phyloP scores from a whole-genome alignment of 2,113 vertebrate species.

The Maccullochella peelii region DNA sequence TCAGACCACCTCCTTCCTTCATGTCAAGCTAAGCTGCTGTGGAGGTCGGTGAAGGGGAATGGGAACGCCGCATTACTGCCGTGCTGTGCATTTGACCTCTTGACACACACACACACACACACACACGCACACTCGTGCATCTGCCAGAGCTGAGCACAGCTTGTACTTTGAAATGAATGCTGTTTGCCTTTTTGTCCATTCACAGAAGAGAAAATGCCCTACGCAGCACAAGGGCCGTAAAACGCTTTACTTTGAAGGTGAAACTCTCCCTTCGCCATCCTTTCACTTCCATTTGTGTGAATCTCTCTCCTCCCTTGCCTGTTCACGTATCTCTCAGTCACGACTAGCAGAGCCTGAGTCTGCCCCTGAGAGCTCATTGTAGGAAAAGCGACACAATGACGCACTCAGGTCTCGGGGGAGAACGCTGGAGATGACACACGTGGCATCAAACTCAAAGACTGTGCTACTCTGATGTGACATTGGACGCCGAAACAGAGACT shows the following conservation, averaged over 20 bases:
- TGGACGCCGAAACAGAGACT: not conserved
- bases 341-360: slow-evolving; percentile 27
- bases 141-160: slow-evolving; percentile 42
- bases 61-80: slow-evolving; percentile 17
- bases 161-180: slow-evolving; percentile 39
- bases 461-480: not conserved
- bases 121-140: slow-evolving; percentile 4
- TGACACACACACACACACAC: slow-evolving; percentile 20
- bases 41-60: slow-evolving; percentile 42
- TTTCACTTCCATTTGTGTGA: slow-evolving; percentile 6
- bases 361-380: slow-evolving; percentile 44
- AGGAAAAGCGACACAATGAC: slow-evolving; percentile 50
- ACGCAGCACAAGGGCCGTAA: slow-evolving; percentile 21
- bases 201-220: slow-evolving; percentile 14
- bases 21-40: slow-evolving; percentile 32
- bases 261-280: slow-evolving; percentile 2
- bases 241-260: slow-evolving; percentile 58
- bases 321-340: slow-evolving; percentile 24
- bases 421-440: slow-evolving; percentile 27
- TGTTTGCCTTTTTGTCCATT: slow-evolving; percentile 23
- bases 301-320: not conserved
- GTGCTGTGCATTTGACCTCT: slow-evolving; percentile 36
- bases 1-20: slow-evolving; percentile 2
- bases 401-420: slow-evolving; percentile 43
- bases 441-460: slow-evolving; percentile 14